Evolutionary conservation across 1,140 invertebrate genomes (phyloP), one percentile per base, ranked within the genome.

Genomic region (Zaprionus africanus): DNA sequence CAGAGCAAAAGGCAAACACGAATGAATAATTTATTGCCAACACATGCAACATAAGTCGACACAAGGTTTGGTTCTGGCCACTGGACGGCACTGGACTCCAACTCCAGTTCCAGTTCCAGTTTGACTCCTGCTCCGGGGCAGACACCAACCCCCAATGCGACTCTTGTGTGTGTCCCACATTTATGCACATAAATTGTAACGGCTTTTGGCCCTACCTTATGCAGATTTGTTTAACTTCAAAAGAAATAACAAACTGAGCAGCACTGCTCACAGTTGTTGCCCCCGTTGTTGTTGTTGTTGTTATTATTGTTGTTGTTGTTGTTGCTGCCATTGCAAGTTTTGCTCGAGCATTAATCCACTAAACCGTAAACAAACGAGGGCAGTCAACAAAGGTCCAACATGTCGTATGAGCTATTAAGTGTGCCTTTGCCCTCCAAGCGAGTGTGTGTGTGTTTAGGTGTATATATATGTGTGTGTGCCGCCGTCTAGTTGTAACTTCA

Each of bases 151-250:
- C 31, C 11, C 62, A 34, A 9, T 43, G 41, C 24, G 7, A 26
- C 49, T 60, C 43, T 31, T 36, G 13, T 59, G 13, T 59, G 68
- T 56, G 62, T 58, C 17, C 63, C 56, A 74, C 67, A 79, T 76
- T 76, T 77, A 77, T 78, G 79, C 78, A 79, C 81, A 87, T 87
- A 87, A 88, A 88, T 90, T 88, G 70, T 79, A 76, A 79, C 67
- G 78, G 84, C 81, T 88, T 83, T 84, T 67, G 70, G 67, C 68
- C 67, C 59, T 73, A 88, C 81, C 85, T 88, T 88, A 88, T 88
- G 84, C 84, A 90, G 84, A 88, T 88, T 88, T 88, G 78, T 90
- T 78, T 79, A 81, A 90, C 81, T 84, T 84, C 85, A 88, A 88
- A 87, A 84, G 78, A 81, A 70, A 72, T 79, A 88, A 84, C 84